These are phyloP conservation scores for Collichthys lucidus DNA, from an alignment of 2,113 vertebrate genomes.

Conservation along the genomic window DNA sequence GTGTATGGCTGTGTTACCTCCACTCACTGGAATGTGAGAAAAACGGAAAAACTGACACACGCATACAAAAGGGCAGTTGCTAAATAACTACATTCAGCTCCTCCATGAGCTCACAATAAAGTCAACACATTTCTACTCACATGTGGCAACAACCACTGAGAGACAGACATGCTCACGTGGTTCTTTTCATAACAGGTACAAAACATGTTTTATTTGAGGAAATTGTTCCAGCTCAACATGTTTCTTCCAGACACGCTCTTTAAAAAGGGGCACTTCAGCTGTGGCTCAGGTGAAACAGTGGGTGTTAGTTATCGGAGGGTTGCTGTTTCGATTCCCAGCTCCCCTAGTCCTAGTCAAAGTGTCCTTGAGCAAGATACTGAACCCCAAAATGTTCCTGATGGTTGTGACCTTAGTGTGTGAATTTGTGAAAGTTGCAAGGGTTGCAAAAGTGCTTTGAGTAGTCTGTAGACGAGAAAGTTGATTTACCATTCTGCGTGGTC, in stretches of 20 bases:
- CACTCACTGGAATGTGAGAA: slow-evolving; percentile 71
- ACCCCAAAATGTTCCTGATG: too few species aligned
- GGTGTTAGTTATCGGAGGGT: too few species aligned
- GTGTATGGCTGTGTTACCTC: slow-evolving; percentile 66
- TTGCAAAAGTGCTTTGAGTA: too few species aligned
- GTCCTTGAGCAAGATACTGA: too few species aligned
- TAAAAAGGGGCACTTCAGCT: not conserved
- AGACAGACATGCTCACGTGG: slow-evolving; percentile 24
- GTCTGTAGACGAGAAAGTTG: too few species aligned
- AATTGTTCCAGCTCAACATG: not conserved
- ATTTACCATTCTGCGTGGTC: too few species aligned
- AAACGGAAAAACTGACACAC: slow-evolving; percentile 75
- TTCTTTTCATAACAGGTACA: slow-evolving; percentile 1
- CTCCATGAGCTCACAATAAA: slow-evolving; percentile 48
- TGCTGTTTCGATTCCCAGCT: too few species aligned
- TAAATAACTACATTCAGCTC: slow-evolving; percentile 46
- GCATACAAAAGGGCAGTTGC: slow-evolving; percentile 37
- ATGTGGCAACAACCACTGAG: slow-evolving; percentile 39
- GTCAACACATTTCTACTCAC: slow-evolving; percentile 50
- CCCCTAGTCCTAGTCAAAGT: too few species aligned
- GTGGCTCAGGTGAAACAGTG: too few species aligned
- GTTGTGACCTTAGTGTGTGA: too few species aligned
- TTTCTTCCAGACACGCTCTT: not conserved
- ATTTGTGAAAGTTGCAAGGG: too few species aligned
- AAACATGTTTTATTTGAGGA: not conserved